These are phyloP conservation scores for Aphrocallistes beatrix DNA, from an alignment of 37 sponge, comb jelly and placozoan genomes.

Conservation along the genomic window DNA sequence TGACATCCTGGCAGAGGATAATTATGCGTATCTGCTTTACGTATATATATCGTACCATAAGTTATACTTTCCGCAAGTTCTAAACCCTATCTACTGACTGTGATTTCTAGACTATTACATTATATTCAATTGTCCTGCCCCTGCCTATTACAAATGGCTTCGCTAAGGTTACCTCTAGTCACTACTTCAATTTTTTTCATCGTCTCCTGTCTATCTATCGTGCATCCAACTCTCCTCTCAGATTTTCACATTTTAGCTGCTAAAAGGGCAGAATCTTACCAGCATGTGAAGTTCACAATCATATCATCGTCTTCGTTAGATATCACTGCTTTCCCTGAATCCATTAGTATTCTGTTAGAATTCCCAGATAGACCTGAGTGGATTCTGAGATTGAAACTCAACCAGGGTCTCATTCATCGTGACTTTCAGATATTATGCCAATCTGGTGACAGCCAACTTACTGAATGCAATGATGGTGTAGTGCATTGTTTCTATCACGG, in stretches of 20 bases:
- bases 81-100: no score
- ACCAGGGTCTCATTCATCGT: background rate
- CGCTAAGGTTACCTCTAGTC: no score
- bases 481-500: background rate
- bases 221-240: no score
- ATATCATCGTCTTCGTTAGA: background rate
- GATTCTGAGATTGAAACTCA: background rate
- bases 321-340: background rate
- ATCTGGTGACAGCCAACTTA: background rate
- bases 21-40: no score
- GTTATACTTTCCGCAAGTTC: no score
- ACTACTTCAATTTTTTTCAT: no score
- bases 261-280: background rate
- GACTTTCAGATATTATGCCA: background rate
- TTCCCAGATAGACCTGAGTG: background rate
- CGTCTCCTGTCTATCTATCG: no score
- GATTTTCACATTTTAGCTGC: background rate
- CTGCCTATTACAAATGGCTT: no score
- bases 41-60: no score
- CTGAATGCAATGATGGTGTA: background rate
- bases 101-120: no score
- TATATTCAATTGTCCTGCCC: no score
- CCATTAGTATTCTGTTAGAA: background rate
- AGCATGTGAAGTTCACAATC: background rate
- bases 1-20: no score